Base-by-base conservation (phyloP, 2,113 vertebrate genomes). In the Pholis gunnellus region DNA sequence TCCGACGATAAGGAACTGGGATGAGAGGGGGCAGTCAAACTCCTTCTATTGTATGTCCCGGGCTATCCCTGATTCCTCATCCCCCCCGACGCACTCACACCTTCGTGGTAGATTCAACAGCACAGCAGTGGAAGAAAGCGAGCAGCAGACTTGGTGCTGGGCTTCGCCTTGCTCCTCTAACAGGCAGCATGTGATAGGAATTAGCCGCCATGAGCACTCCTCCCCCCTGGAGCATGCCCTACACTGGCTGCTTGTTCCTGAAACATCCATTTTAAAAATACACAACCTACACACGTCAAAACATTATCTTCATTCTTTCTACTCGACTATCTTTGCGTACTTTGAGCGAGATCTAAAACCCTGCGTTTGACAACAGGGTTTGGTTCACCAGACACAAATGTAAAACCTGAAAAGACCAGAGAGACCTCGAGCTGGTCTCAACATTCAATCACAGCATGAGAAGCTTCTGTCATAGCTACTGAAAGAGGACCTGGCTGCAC, bases 141-240 rank as follows among this genome's bases (percentile, higher is more conserved):
- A 22, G 13, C 60, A 14, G 22, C 72, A 9, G 5, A 59, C 69
- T 65, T 17, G 38, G 48, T 8, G 52, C 29, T 50, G 34, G 44
- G 29, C 78, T 80, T 89, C 71, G 71, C 61, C 74, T 50, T 40
- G 59, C 82, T 82, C 75, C 69, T 66, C 72, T 75, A 94, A 94
- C 92, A 48, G 83, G 81, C 73, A 93, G 88, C 94, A 95, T 95
- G 94, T 95, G 94, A 95, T 71, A 68, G 82, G 91, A 70, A 93
- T 95, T 93, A 95, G 67, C 56, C 20, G 1, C 82, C 27, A 73
- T 75, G 38, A 15, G 34, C 86, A 78, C 56, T 54, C 85, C 71
- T 76, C 75, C 76, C 67, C 78, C 74, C n/a, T 18, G 11, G 31
- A 36, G 2, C n/a, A 42, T 20, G 54, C 29, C 60, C 57, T 48